A percentile compares a stretch with the other conserved stretches of the same genome.
phyloP scores from a whole-genome alignment of 2,888 invertebrate species.

The Synergus japonicus region DNA sequence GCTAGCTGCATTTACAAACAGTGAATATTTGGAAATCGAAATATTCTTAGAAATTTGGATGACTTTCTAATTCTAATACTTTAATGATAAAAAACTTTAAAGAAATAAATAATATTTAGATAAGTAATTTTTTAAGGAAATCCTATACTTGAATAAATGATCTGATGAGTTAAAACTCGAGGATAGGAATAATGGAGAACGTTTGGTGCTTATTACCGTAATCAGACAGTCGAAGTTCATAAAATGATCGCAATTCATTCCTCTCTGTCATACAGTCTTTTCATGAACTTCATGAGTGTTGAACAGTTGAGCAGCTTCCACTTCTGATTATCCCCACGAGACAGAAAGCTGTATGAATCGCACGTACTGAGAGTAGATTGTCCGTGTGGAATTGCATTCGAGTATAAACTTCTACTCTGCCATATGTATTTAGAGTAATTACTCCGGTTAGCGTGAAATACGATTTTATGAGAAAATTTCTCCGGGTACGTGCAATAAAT shows the following conservation, averaged over 20 bases:
- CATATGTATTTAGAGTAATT: constrained; percentile 31
- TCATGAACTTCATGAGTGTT: background rate
- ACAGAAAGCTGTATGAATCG: constrained; percentile 12
- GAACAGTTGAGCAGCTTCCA: background rate
- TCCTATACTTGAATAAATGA: too few relatives aligned
- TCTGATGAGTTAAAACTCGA: too few relatives aligned
- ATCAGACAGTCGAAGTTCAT: constrained; percentile 20
- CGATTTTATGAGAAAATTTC: constrained; percentile 23
- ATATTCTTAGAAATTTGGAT: background rate
- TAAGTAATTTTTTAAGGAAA: too few relatives aligned
- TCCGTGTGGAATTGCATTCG: constrained; percentile 4
- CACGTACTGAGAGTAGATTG: constrained; percentile 23
- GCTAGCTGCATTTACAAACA: too few relatives aligned
- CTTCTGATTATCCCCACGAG: constrained; percentile 29
- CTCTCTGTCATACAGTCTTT: background rate
- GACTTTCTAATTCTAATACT: background rate
- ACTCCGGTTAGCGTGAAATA: constrained; percentile 17
- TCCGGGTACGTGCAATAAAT: constrained; percentile 9
- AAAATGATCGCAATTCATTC: constrained; percentile 24
- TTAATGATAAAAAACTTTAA: too few relatives aligned
- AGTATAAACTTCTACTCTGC: constrained; percentile 21
- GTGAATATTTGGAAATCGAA: background rate
- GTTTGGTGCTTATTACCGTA: constrained; percentile 24
- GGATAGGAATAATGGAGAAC: constrained; percentile 1
- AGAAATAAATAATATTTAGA: too few relatives aligned